These are phyloP conservation scores for Geothlypis trichas DNA, from an alignment of 2,113 vertebrate species.

Conservation along the genomic window DNA sequence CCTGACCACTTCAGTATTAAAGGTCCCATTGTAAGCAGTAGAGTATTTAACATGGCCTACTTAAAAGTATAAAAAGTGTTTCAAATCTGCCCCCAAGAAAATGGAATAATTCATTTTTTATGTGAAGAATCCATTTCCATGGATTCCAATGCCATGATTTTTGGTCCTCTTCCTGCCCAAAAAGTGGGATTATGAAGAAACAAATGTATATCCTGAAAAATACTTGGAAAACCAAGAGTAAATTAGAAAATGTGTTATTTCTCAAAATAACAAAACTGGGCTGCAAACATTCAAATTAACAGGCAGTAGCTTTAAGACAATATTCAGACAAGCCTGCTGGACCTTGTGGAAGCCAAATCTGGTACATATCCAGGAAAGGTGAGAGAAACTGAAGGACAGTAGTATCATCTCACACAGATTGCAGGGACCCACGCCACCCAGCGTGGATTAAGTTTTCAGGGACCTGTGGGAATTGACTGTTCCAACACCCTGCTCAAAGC, in stretches of 20 bases:
- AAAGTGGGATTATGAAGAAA: not conserved
- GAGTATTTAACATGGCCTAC: not conserved
- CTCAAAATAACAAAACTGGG: not conserved
- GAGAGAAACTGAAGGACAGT: not conserved
- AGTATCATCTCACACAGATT: not conserved
- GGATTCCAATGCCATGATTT: not conserved
- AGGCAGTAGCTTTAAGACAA: not conserved
- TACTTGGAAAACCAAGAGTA: not conserved
- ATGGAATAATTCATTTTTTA: not conserved
- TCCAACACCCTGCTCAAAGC: not conserved
- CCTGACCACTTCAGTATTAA: not conserved
- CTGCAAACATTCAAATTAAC: not conserved
- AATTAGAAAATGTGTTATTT: not conserved
- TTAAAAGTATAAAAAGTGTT: not conserved
- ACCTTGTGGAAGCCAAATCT: not conserved
- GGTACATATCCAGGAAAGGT: not conserved
- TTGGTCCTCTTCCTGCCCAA: not conserved
- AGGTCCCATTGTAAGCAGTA: not conserved
- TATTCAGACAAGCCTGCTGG: not conserved
- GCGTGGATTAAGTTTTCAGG: not conserved
- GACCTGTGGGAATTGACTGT: not conserved
- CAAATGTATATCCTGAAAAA: not conserved
- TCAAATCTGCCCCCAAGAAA: not conserved
- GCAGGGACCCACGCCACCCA: accelerated
- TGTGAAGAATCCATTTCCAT: not conserved